Evolutionary conservation across 2,113 vertebrate genomes (phyloP).

Genomic region (Phaethornis superciliosus): DNA sequence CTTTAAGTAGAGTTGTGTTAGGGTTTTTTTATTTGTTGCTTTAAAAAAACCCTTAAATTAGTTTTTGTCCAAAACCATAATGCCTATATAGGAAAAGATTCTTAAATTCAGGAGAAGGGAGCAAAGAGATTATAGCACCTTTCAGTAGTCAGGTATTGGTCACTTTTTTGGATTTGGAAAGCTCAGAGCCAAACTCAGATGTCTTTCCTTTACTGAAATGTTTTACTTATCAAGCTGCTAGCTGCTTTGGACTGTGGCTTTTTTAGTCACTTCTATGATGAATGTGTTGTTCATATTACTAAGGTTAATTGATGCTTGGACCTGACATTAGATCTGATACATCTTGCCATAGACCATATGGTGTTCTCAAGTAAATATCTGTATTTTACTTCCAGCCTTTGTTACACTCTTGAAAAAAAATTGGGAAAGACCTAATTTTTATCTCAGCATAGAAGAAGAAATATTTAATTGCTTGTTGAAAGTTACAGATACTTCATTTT

Average conservation of each 20-base stretch:
- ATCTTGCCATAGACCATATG: not conserved
- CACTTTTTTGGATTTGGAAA: not conserved
- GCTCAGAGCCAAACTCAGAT: not conserved
- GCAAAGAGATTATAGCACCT: not conserved
- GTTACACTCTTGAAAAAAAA: not conserved
- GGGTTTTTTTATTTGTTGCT: not conserved
- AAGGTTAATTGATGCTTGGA: not conserved
- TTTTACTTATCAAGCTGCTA: not conserved
- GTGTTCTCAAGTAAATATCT: not conserved
- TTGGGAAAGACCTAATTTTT: not conserved
- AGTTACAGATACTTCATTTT: not conserved
- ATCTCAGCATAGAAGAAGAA: not conserved
- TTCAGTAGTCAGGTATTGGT: not conserved
- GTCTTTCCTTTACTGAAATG: not conserved
- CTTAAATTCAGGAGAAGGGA: not conserved
- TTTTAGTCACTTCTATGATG: not conserved
- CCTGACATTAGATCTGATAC: not conserved
- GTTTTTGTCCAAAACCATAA: not conserved
- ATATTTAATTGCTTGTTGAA: not conserved
- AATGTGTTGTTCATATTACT: not conserved
- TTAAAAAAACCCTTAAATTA: not conserved
- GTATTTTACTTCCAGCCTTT: not conserved
- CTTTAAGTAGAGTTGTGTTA: not conserved
- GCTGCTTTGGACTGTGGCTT: not conserved
- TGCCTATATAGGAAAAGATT: not conserved